Conservation (phyloP, 2,888 invertebrate genomes). For the Drosophila mimetica region DNA sequence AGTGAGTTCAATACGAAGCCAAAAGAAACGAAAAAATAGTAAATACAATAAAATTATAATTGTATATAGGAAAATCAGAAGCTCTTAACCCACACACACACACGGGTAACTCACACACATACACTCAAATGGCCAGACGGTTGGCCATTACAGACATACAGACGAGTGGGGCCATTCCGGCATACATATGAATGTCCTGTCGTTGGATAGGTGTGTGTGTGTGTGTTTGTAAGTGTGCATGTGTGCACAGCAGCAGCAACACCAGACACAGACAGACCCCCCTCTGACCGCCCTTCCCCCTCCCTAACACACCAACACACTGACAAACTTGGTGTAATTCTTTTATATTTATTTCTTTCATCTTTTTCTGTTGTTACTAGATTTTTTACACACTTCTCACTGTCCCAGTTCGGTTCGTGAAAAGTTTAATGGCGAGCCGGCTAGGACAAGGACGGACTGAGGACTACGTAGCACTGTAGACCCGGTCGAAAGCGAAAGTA, state of each 20-base stretch:
- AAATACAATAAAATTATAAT: conserved; percentile 83
- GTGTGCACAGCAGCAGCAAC: conserved; percentile 26
- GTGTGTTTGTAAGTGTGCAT: conserved; percentile 17
- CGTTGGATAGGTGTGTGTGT: conserved; percentile 12
- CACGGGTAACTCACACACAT: conserved; percentile 32
- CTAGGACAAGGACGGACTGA: conserved; percentile 47
- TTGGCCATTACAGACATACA: conserved; percentile 43
- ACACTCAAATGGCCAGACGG: conserved; percentile 39
- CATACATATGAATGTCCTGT: conserved; percentile 24
- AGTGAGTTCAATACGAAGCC: conserved; percentile 75
- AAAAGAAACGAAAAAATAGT: conserved; percentile 81
- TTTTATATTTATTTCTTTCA: conserved; percentile 81
- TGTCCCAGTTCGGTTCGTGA: conserved; percentile 79
- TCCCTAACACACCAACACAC: conserved; percentile 40
- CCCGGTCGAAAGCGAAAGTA: conserved; percentile 77
- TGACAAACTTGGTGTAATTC: conserved; percentile 76
- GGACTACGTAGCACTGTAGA: neutral
- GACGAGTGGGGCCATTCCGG: conserved; percentile 22
- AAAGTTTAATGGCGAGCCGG: conserved; percentile 77
- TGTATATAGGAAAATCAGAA: conserved; percentile 74
- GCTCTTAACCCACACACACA: conserved; percentile 52
- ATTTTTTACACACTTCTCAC: conserved; percentile 66
- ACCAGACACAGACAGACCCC: conserved; percentile 62
- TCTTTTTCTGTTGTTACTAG: conserved; percentile 79
- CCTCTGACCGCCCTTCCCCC: conserved; percentile 36